Percentiles rank a stretch among this genome's conserved stretches.
phyloP scores from a whole-genome alignment of 1,140 invertebrate genomes.

The Dinothrombium tinctorium region DNA sequence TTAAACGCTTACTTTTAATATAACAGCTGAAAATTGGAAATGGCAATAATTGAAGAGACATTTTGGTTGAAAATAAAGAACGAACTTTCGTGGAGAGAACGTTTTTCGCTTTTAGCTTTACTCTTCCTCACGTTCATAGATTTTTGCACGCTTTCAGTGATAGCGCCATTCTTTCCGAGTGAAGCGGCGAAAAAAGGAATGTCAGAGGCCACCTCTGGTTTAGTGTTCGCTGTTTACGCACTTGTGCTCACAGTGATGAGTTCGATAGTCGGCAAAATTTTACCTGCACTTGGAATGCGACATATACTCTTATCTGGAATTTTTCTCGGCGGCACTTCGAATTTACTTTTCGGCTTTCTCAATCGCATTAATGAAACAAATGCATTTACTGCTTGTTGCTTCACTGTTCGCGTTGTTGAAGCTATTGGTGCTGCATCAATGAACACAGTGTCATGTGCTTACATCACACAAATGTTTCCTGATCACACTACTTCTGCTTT shows the following conservation, averaged over 20 bases:
- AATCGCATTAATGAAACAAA: slow-evolving; percentile 30
- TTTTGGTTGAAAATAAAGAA: no score
- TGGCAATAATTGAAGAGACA: no score
- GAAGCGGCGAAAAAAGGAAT: slow-evolving; percentile 38
- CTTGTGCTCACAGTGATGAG: slow-evolving; percentile 39
- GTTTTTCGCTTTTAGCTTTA: no score
- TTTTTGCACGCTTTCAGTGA: no score
- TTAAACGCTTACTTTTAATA: no score
- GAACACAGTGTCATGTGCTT: slow-evolving; percentile 44
- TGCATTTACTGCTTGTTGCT: slow-evolving; percentile 37
- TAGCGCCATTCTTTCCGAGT: slow-evolving; percentile 46
- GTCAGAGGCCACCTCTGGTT: slow-evolving; percentile 34
- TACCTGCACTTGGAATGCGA: slow-evolving; percentile 39
- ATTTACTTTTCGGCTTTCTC: slow-evolving; percentile 26
- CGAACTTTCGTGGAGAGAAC: no score
- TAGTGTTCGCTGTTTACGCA: slow-evolving; percentile 46
- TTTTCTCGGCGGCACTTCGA: slow-evolving; percentile 20
- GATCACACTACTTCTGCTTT: slow-evolving; percentile 43
- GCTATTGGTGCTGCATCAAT: slow-evolving; percentile 45
- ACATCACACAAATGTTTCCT: slow-evolving; percentile 44
- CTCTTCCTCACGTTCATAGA: no score
- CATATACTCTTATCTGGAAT: slow-evolving; percentile 20
- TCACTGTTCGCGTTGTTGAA: slow-evolving; percentile 39
- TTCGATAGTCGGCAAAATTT: slow-evolving; percentile 39
- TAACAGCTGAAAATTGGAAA: no score